These are phyloP conservation scores for Rhinopomastus cyanomelas DNA, from an alignment of 2,113 vertebrate genomes.

Conservation along the genomic window DNA sequence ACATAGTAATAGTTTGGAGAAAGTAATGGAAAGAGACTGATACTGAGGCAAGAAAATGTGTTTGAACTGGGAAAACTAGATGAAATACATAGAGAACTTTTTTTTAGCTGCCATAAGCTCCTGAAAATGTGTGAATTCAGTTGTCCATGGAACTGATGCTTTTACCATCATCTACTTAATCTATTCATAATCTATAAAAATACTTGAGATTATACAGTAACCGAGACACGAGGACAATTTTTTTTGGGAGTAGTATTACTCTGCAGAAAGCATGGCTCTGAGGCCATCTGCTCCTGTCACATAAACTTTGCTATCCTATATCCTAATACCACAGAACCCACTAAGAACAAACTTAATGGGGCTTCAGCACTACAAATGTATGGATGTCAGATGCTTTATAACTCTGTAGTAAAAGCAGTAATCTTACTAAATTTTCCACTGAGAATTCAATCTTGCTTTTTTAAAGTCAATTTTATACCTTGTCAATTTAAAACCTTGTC, in stretches of 20 bases:
- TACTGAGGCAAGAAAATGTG: not conserved
- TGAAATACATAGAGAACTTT: not conserved
- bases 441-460: not conserved
- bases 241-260: not conserved
- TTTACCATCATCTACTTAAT: not conserved
- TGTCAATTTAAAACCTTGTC: not conserved
- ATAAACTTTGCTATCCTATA: not conserved
- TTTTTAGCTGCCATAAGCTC: not conserved
- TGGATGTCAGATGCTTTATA: not conserved
- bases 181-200: not conserved
- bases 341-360: not conserved
- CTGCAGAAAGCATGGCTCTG: not conserved
- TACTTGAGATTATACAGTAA: not conserved
- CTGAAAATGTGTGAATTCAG: not conserved
- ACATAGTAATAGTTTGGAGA: too few species aligned
- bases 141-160: not conserved
- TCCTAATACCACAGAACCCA: not conserved
- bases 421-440: not conserved
- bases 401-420: not conserved
- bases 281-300: not conserved
- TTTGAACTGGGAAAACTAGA: not conserved
- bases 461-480: not conserved
- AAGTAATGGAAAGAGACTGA: not conserved
- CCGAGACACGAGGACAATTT: not conserved
- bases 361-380: not conserved